Evolutionary conservation across 2,113 vertebrate genomes (phyloP), one percentile per base, ranked within the genome.

Genomic region (Origma solitaria): DNA sequence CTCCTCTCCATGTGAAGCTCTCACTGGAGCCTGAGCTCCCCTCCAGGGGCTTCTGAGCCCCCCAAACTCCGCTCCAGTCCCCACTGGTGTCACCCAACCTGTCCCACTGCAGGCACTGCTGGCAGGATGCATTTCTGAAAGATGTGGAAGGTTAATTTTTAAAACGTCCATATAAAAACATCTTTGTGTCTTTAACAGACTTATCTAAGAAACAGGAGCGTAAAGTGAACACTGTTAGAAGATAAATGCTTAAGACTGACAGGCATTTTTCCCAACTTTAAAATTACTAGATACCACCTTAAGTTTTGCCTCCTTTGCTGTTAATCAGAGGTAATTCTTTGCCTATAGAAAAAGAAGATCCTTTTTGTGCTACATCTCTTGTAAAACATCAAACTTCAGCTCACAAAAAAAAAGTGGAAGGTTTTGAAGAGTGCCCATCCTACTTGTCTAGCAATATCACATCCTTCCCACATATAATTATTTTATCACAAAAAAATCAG

Each of bases 21-120:
- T 81, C 49, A 12, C 50, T 1, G 2, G 15, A 69, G 28, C 4
- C 7, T 60, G 24, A 6, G 5, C 5, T 71, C 9, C 6, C 37
- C 6, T 3, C 0, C 11, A 11, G 5, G 44, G 33, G 21, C 14
- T 47, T 21, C 62, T 60, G 2, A 50, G 16, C 22, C n/a, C 53
- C n/a, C 15, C 28, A 70, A 75, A 42, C 17, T 17, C 31, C 62
- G 27, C 57, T 27, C 13, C 35, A 54, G 11, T 6, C 7, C 13
- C 40, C 51, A 6, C 8, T 47, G 31, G 10, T 44, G 27, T 16
- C 51, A 75, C 11, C 35, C 33, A n/a, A 66, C 28, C 37, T 2
- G 0, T 44, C 27, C 37, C 20, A 7, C 9, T 45, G 57, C 42
- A 79, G 30, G 4, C 1, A 3, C 4, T 7, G 40, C 37, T 44